Base-by-base conservation (phyloP, 1,140 invertebrate species). In the Spodoptera frugiperda region DNA sequence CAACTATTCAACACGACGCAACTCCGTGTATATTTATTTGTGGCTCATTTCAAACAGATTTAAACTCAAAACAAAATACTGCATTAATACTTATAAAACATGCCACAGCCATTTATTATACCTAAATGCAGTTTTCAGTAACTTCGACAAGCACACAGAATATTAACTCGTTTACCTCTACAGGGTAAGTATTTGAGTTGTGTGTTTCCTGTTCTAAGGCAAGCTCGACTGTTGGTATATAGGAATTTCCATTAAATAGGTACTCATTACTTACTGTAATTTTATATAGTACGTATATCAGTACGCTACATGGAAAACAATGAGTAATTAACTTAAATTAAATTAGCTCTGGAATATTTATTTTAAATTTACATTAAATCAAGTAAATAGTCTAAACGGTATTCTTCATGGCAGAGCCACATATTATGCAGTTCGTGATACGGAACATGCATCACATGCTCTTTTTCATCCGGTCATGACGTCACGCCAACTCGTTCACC, bases 381-480 rank as follows among this genome's bases (percentile, higher is more conserved):
- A 9, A 39, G 6, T 39, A 9, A 4, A 4, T 39, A 39, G 4
- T 39, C 33, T 6, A 39, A 39, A 39, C 1, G 1, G 33, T 39
- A 39, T 39, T 39, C 5, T 39, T 39, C 33, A 39, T 39, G 33
- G 33, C 14, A 10, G 19, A 17, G 21, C 11, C 10, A 14, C 11
- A 12, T 55, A 53, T 17, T 53, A 17, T 53, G 15, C 51, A 53
- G 15, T 53, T 53, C 51, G 81, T 88, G 84, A 89, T 83, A 86
- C 84, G 81, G 84, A 39, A 33, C 87, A 82, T 84, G 89, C 89
- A 91, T 88, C 87, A n/a, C n/a, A 85, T 82, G 84, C 83, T 85
- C 85, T 82, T 84, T 90, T 91, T 78, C 80, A 87, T 83, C 86
- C 78, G 86, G 87, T 86, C 84, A 83, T 93, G 92, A 93, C 90